Conservation (phyloP, 2,888 invertebrate species). For the Lepidochitona cinerea region DNA sequence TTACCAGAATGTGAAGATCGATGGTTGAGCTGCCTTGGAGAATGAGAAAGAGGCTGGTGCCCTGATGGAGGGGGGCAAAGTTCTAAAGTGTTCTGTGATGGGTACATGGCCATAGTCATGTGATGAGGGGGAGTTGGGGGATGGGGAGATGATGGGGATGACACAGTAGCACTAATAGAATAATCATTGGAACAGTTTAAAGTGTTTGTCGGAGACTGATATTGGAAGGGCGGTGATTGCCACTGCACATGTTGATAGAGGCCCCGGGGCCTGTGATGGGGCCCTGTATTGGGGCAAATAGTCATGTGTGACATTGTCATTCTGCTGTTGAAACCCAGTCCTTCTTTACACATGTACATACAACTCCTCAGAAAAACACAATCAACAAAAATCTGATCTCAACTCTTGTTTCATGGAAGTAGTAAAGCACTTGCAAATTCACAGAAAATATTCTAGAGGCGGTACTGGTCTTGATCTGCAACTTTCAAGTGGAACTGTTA, state of each 20-base stretch:
- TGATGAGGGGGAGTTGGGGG: neutral
- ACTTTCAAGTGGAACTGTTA: no score
- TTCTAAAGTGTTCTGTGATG: neutral
- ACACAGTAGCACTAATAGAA: neutral
- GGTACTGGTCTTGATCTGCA: no score
- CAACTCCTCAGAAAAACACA: no score
- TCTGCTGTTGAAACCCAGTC: neutral
- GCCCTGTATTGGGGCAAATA: neutral
- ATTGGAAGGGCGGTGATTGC: neutral
- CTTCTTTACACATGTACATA: neutral
- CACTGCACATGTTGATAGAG: neutral
- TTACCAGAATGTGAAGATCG: neutral
- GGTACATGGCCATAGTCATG: neutral
- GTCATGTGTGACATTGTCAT: neutral
- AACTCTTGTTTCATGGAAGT: no score
- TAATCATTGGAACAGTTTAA: neutral
- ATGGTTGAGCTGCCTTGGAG: neutral
- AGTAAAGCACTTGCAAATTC: no score
- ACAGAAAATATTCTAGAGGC: no score
- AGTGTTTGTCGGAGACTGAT: neutral
- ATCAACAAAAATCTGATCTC: no score
- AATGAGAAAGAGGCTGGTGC: neutral
- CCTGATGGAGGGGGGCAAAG: neutral
- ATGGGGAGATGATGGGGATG: slow-evolving; percentile 1
- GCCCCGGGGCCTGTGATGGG: neutral